These are phyloP conservation scores for Natator depressus DNA, from an alignment of 2,113 vertebrate genomes.

Conservation along the genomic window DNA sequence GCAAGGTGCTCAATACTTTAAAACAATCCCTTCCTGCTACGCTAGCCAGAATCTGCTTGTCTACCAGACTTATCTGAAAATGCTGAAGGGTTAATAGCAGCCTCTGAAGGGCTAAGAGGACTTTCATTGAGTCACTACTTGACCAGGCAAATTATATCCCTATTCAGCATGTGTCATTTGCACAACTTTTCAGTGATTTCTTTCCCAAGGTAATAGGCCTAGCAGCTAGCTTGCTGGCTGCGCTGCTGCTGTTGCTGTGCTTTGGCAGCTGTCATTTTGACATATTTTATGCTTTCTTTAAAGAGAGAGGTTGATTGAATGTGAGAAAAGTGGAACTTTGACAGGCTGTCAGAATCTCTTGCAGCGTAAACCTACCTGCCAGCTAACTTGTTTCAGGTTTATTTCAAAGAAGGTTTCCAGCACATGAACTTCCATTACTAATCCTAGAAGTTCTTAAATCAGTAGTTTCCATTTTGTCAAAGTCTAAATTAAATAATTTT, in stretches of 20 bases:
- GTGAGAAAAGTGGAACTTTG: conserved; percentile 85
- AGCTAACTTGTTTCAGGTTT: conserved; percentile 83
- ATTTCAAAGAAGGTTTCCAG: conserved; percentile 81
- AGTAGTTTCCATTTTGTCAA: conserved; percentile 61
- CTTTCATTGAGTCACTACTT: conserved; percentile 66
- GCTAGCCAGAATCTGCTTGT: conserved; percentile 17
- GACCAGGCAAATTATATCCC: conserved; percentile 71
- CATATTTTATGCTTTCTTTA: conserved; percentile 84
- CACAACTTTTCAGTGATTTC: conserved; percentile 71
- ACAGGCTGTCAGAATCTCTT: conserved; percentile 84
- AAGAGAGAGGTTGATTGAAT: conserved; percentile 84
- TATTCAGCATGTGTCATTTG: conserved; percentile 68
- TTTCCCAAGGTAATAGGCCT: conserved; percentile 79
- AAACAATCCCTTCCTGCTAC: background rate
- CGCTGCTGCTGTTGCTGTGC: conserved; percentile 64
- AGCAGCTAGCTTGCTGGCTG: conserved; percentile 67
- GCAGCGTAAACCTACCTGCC: conserved; percentile 83
- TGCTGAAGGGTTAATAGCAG: background rate
- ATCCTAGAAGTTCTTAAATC: conserved; percentile 66
- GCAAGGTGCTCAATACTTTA: conserved; percentile 5
- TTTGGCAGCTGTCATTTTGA: conserved; percentile 84
- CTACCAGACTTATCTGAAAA: background rate
- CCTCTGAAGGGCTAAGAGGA: conserved; percentile 69
- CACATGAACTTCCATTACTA: conserved; percentile 69
- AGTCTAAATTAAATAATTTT: conserved; percentile 70